Evolutionary conservation across 2,888 invertebrate species (phyloP).

Genomic region (Scelioninae gen. 2): DNA sequence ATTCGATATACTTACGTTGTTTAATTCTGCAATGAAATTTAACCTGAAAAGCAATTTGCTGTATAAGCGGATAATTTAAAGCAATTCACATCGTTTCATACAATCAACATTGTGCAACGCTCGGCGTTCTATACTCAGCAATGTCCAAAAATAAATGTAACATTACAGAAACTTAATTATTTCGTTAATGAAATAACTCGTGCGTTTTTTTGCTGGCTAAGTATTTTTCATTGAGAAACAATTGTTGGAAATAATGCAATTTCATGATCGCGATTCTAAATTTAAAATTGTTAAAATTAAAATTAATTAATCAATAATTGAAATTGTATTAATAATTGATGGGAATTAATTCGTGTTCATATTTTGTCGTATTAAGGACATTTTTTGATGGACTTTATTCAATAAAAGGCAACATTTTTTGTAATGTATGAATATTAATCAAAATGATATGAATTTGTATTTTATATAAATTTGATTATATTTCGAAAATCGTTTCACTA

Average conservation of each 20-base stretch:
- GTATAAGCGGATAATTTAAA: conserved; percentile 32
- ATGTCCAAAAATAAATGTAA: conserved; percentile 24
- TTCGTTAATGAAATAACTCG: conserved; percentile 12
- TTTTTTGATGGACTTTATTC: background rate
- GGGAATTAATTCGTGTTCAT: background rate
- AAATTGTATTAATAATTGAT: no score
- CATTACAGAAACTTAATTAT: conserved; percentile 22
- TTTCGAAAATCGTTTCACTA: conserved; percentile 11
- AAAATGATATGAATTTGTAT: conserved; percentile 1
- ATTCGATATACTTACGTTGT: conserved; percentile 1
- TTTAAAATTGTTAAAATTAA: no score
- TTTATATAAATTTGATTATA: conserved; percentile 20
- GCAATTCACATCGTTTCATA: conserved; percentile 9
- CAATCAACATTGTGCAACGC: conserved; percentile 20
- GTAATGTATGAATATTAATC: background rate
- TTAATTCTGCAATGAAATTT: conserved; percentile 24
- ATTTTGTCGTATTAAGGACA: no score
- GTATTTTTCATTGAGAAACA: no score
- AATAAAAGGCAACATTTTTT: conserved; percentile 16
- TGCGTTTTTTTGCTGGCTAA: background rate
- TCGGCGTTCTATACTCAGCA: conserved; percentile 23
- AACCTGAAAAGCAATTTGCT: conserved; percentile 28
- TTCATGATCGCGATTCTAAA: no score
- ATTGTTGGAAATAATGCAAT: no score
- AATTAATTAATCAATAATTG: no score